Evolutionary conservation across 2,888 invertebrate species (phyloP).

Genomic region (Diaprepes abbreviatus): DNA sequence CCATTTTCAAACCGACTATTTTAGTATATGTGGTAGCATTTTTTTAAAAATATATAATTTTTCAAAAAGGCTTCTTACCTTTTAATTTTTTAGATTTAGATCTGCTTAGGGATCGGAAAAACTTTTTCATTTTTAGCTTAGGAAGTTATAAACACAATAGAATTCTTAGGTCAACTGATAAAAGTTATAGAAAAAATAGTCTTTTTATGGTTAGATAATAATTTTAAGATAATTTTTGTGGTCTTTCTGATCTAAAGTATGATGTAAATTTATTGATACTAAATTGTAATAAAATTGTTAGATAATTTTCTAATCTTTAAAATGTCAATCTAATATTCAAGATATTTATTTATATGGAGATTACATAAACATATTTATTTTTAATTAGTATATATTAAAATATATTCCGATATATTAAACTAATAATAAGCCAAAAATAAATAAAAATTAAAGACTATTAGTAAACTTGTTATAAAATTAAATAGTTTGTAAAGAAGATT

Average conservation of each 20-base stretch:
- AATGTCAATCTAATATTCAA: background rate
- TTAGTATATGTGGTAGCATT: too few relatives aligned
- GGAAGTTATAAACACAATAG: background rate
- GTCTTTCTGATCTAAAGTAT: background rate
- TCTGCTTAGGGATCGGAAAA: background rate
- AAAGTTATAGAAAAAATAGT: background rate
- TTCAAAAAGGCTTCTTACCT: too few relatives aligned
- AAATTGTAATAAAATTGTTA: conserved; percentile 4
- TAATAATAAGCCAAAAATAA: too few relatives aligned
- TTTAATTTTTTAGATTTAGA: background rate
- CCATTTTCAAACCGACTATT: too few relatives aligned
- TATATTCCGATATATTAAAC: too few relatives aligned
- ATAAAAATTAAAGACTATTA: too few relatives aligned
- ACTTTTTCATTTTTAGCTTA: conserved; percentile 1
- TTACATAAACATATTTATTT: too few relatives aligned
- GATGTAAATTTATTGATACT: background rate
- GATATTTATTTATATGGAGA: too few relatives aligned
- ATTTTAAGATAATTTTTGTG: background rate
- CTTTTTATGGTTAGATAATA: background rate
- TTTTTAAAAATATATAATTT: too few relatives aligned
- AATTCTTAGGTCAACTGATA: background rate
- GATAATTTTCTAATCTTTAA: conserved; percentile 6
- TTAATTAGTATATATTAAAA: too few relatives aligned
- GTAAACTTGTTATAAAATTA: too few relatives aligned
- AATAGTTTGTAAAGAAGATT: too few relatives aligned